phyloP scores from a whole-genome alignment of 2,797 vertebrate genomes.

The Lacerta bilineata region DNA sequence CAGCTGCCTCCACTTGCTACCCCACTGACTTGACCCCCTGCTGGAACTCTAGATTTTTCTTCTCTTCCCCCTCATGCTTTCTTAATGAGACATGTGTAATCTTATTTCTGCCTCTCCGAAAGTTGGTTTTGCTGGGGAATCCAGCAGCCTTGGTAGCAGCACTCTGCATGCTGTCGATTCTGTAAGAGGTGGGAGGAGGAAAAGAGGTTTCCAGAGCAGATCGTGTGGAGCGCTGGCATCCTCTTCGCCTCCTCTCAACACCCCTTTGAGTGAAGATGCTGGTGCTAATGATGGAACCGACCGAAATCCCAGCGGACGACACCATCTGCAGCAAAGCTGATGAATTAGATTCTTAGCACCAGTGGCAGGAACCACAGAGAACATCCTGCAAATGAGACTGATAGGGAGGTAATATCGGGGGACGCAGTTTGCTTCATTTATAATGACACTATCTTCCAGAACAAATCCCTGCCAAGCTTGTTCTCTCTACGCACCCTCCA shows the following conservation, averaged over 20 bases:
- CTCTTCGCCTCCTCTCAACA: not conserved
- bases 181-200: not conserved
- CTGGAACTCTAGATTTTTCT: not conserved
- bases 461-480: constrained; percentile 44
- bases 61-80: not conserved
- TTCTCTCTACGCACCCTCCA: not conserved
- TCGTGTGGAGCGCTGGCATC: not conserved
- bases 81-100: not conserved
- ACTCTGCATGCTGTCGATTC: not conserved
- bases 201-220: not conserved
- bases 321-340: constrained; percentile 74
- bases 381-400: constrained; percentile 57
- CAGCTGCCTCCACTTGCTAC: not conserved
- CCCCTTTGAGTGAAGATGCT: constrained; percentile 44
- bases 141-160: not conserved
- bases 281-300: constrained; percentile 56
- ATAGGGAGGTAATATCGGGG: constrained; percentile 62
- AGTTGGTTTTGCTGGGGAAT: constrained; percentile 40
- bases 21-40: not conserved
- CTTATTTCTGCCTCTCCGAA: not conserved
- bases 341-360: constrained; percentile 65
- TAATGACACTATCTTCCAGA: constrained; percentile 49
- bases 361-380: constrained; percentile 55
- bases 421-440: constrained; percentile 58
- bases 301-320: constrained; percentile 65